Evolutionary conservation across 2,888 invertebrate genomes (phyloP), one percentile per base, ranked within the genome.

Genomic region (Cactoblastis cactorum): DNA sequence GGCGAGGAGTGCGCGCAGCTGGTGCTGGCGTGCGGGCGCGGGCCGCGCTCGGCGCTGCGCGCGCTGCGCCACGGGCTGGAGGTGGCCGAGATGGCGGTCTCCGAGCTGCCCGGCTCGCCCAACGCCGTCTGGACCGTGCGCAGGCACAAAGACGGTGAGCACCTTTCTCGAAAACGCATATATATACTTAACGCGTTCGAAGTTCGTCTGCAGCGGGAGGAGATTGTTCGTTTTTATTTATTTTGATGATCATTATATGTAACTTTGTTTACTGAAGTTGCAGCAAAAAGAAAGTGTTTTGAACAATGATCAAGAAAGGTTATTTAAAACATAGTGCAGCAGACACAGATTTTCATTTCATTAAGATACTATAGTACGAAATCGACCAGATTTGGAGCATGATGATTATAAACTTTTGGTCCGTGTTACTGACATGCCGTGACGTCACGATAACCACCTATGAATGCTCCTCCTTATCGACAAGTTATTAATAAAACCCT

Each of bases 91-190:
- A 99, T 99, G 99, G 99, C 99, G 53, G 98, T 99, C 1, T 98
- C 98, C 18, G 99, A 99, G 83, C 90, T 99, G 62, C 99, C 99
- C n/a, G 99, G 99, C 74, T 99, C 98, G 74, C 99, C 99, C 1
- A 99, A 98, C 90, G 99, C 99, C 67, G 99, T 99, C 1, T 99
- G 99, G 99, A 99, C 99, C 24, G 99, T 99, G 15, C 97, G 98
- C 77, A 93, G 96, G 69, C 94, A 97, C 79, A 94, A 96, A 76
- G 99, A 99, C 91, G 99, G 98, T 98, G 89, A 95, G 95, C 67
- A 24, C 24, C 15, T 35, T 3, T n/a, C 12, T 34, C 18, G 11
- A 9, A 9, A 37, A 12, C 3, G 1, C 15, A 28, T 1, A 6
- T 28, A 9, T 9, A 2, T 2, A 28, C 9, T 28, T 28, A n/a